These are phyloP conservation scores for Hassar affinis DNA, from an alignment of 2,113 vertebrate genomes.

Conservation along the genomic window DNA sequence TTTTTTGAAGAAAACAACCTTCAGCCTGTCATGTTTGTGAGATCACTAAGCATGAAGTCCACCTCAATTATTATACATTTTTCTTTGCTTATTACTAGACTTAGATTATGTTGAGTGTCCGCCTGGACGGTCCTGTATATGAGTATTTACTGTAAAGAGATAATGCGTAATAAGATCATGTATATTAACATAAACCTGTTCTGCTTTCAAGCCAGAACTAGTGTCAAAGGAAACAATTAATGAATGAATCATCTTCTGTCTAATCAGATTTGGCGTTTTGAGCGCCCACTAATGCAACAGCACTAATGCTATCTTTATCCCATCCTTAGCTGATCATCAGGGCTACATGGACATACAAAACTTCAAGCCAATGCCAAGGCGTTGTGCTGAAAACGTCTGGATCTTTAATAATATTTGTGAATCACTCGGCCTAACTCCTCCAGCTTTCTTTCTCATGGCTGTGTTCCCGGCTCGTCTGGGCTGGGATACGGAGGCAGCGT, in stretches of 20 bases:
- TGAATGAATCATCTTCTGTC: not conserved
- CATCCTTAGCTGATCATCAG: not conserved
- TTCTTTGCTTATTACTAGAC: not conserved
- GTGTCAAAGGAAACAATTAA: not conserved
- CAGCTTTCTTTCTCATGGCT: slow-evolving; percentile 33
- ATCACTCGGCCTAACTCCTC: slow-evolving; percentile 26
- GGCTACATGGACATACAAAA: not conserved
- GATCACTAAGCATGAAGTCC: not conserved
- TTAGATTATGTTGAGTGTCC: not conserved
- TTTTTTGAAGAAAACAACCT: not conserved
- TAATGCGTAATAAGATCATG: not conserved
- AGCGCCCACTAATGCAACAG: not conserved
- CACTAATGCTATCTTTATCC: not conserved
- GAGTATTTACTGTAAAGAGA: too few species aligned
- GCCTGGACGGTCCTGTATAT: not conserved
- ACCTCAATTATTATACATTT: not conserved
- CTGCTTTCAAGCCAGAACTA: not conserved
- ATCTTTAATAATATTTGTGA: slow-evolving; percentile 28
- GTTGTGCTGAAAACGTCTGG: not conserved
- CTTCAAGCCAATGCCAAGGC: not conserved
- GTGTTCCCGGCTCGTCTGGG: slow-evolving; percentile 8
- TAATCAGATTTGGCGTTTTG: not conserved
- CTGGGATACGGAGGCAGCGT: slow-evolving; percentile 38
- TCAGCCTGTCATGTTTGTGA: not conserved
- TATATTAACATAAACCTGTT: not conserved